Conservation (phyloP, 2,113 vertebrate species). For the Pteropus alecto region DNA sequence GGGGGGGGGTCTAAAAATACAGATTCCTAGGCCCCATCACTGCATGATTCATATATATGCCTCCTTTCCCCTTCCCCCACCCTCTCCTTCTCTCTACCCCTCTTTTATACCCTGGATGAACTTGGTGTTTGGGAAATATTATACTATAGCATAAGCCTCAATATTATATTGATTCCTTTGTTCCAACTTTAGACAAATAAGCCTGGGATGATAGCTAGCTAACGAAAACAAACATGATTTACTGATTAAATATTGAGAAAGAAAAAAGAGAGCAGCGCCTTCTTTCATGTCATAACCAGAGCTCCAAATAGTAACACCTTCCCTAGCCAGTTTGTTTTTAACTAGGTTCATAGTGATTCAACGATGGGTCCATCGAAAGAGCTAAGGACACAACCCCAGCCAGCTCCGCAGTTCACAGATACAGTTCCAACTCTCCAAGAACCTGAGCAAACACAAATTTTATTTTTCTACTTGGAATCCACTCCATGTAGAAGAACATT, state of each 20-base stretch:
- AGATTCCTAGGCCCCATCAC: not conserved
- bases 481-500: constrained; percentile 23
- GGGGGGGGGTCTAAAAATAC: not conserved
- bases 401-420: not conserved
- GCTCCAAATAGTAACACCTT: not conserved
- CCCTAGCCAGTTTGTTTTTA: not conserved
- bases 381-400: not conserved
- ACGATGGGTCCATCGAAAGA: not conserved
- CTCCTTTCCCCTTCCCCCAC: not conserved
- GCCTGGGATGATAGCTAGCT: not conserved
- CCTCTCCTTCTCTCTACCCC: not conserved
- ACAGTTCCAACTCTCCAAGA: not conserved
- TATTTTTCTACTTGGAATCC: constrained; percentile 26
- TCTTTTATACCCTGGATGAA: constrained; percentile 36
- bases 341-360: not conserved
- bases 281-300: not conserved
- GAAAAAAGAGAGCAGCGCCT: not conserved
- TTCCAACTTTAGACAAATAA: constrained; percentile 52
- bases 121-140: constrained; percentile 32
- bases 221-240: constrained; percentile 38
- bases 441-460: not conserved
- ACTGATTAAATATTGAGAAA: constrained; percentile 28
- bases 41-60: not conserved
- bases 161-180: not conserved
- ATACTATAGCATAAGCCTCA: constrained; percentile 2